Base-by-base conservation (phyloP, 2,888 invertebrate species). In the Hemistola chrysoprasaria region DNA sequence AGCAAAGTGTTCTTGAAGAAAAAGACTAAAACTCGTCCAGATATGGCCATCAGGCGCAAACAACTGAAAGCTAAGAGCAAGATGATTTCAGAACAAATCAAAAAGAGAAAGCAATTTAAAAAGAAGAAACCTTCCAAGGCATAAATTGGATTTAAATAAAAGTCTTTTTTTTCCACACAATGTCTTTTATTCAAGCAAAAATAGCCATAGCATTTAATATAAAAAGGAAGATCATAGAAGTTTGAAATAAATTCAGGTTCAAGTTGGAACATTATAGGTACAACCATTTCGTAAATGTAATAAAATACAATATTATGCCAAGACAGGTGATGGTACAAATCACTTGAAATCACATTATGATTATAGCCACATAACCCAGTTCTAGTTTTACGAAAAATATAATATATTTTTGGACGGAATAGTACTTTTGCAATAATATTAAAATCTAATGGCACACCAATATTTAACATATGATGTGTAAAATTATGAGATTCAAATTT, bases 1-100 rank as follows among this genome's bases (percentile, higher is more conserved):
- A 43, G 42, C 11, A 73, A 71, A 47, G 43, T 46, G 20, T 65
- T 74, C 34, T 66, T 58, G 33, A 71, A 73, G 51, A 83, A 72
- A 52, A 71, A 72, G 46, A 42, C 68, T 30, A 75, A 80, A 62
- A 71, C 71, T 34, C 78, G 73, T 47, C 83, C 88, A 11, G 78
- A 85, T 45, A 86, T 83, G 69, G 79, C 84, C 0, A 90, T 89
- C 10, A 67, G 88, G 49, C 75, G 89, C 7, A 90, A 90, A 61
- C 88, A 89, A 50, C 72, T 88, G 1, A 87, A 81, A 56, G 84
- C 82, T 2, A 86, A 87, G 50, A 83, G 80, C 55, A 88, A 88
- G 57, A 67, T 75, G 1, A 87, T 87, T 41, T 85, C 86, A 8
- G 82, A 82, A 47, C 81, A 88, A 62, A 88, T 88, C 8, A 88